A percentile compares a stretch with the other conserved stretches of the same genome.
Conservation (phyloP, 2,113 vertebrate species). For the Lamprologus sp. region DNA sequence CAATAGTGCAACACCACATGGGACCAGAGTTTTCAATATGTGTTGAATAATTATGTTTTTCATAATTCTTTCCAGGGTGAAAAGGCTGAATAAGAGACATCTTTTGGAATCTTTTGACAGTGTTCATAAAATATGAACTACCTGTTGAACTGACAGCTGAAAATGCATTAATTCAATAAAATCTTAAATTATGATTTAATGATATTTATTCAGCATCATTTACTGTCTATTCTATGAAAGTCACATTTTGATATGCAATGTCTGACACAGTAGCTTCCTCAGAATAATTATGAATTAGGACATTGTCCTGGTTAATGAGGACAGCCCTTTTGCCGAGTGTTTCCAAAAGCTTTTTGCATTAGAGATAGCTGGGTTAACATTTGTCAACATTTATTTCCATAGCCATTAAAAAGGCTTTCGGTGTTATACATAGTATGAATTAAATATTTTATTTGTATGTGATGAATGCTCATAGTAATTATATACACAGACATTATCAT, state of each 20-base stretch:
- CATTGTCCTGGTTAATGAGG: neutral
- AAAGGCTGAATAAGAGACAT: neutral
- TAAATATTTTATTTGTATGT: neutral
- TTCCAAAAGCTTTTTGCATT: neutral
- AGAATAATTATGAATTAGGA: neutral
- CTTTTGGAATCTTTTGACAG: neutral
- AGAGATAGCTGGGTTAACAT: neutral
- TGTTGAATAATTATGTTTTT: neutral
- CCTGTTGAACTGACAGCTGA: neutral
- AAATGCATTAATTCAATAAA: constrained; percentile 6
- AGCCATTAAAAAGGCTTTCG: neutral
- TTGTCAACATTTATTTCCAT: neutral
- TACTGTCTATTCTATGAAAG: neutral
- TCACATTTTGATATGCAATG: neutral
- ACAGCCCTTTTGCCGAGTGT: neutral
- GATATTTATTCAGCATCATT: neutral
- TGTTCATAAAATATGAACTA: constrained; percentile 27
- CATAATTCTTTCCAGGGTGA: neutral
- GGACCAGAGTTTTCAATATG: neutral
- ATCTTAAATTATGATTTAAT: neutral
- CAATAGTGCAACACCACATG: neutral
- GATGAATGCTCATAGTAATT: neutral
- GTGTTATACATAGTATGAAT: neutral
- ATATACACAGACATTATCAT: neutral
- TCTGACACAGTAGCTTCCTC: neutral